A percentile compares a stretch with the other conserved stretches of the same genome.
Evolutionary conservation across 2,113 vertebrate species (phyloP).

Genomic region (Recurvirostra avosetta): DNA sequence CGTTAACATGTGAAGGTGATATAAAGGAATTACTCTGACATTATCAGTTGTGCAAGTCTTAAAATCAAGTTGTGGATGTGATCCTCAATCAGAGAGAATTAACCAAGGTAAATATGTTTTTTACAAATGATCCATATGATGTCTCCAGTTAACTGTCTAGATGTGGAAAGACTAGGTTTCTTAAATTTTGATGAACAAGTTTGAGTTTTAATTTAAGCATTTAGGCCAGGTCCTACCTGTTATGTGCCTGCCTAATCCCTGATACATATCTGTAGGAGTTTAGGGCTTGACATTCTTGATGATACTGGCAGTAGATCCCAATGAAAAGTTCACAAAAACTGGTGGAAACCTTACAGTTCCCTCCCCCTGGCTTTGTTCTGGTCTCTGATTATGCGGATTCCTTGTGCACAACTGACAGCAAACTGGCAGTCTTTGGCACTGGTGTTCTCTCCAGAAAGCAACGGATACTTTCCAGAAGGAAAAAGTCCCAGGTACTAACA

Average conservation of each 20-base stretch:
- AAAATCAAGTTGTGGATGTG: not conserved
- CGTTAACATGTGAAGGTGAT: not conserved
- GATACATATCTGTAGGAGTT: not conserved
- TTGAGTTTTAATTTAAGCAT: not conserved
- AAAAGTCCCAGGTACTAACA: not conserved
- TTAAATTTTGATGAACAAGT: not conserved
- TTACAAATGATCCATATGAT: not conserved
- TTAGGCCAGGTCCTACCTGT: not conserved
- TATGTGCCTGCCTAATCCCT: not conserved
- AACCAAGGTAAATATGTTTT: not conserved
- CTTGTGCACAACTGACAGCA: not conserved
- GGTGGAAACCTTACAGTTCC: not conserved
- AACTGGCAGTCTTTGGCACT: not conserved
- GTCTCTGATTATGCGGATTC: not conserved
- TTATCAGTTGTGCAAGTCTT: not conserved
- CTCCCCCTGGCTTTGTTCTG: not conserved
- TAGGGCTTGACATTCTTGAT: not conserved
- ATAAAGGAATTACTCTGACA: not conserved
- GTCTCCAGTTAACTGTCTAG: not conserved
- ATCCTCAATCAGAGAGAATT: not conserved
- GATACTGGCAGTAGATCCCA: not conserved
- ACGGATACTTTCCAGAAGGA: not conserved
- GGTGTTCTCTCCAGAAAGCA: not conserved
- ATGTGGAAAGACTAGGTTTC: not conserved
- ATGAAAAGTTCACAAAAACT: not conserved